Evolutionary conservation across 2,888 invertebrate species (phyloP).

Genomic region (Morpho deidamia): DNA sequence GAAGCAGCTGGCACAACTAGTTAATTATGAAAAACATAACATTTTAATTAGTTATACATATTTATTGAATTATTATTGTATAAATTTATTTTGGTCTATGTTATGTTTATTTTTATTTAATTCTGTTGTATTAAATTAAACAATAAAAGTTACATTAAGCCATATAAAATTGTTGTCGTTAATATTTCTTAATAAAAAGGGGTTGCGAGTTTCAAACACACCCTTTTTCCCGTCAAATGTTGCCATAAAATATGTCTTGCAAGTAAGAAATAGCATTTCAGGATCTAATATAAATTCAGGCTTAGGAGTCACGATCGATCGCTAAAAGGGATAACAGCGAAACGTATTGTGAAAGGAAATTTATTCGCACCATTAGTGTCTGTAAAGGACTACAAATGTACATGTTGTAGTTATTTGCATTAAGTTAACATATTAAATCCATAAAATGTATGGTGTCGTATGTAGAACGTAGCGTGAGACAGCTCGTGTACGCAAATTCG

Average conservation of each 20-base stretch:
- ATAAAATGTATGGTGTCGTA: constrained; percentile 48
- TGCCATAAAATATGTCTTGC: neutral
- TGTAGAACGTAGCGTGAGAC: constrained; percentile 43
- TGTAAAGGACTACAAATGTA: constrained; percentile 34
- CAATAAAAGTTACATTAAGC: too few relatives aligned
- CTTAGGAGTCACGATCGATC: constrained; percentile 22
- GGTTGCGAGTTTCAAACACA: too few relatives aligned
- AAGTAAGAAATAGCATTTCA: constrained; percentile 3
- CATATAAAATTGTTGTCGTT: too few relatives aligned
- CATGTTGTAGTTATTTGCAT: constrained; percentile 55
- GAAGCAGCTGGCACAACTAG: too few relatives aligned
- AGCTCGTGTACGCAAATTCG: constrained; percentile 28
- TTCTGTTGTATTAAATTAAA: too few relatives aligned
- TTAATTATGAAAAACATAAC: too few relatives aligned
- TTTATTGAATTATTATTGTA: too few relatives aligned
- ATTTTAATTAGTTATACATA: too few relatives aligned
- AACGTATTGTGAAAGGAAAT: constrained; percentile 31
- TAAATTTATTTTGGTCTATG: too few relatives aligned
- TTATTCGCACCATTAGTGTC: constrained; percentile 40
- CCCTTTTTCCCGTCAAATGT: neutral
- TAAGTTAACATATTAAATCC: constrained; percentile 63
- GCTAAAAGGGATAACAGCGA: constrained; percentile 24
- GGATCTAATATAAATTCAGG: constrained; percentile 4
- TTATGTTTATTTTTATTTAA: too few relatives aligned
- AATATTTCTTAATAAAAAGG: too few relatives aligned